Evolutionary conservation across 1,140 invertebrate species (phyloP), one percentile per base, ranked within the genome.

Genomic region (Lutraria rhynchaena): DNA sequence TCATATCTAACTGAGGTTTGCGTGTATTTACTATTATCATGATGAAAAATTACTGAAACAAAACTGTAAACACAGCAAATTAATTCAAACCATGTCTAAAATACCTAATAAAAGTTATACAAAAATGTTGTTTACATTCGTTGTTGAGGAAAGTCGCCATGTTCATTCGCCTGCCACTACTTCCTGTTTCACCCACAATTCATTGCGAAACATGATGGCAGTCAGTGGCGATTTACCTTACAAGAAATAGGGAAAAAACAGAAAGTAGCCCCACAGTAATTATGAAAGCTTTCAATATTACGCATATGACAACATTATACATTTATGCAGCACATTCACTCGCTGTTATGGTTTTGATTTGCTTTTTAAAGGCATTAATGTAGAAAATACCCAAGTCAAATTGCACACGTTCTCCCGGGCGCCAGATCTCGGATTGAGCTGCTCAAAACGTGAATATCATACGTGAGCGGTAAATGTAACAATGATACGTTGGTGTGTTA

Each of bases 41-140:
- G n/a, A n/a, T n/a, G n/a, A n/a, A n/a, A n/a, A n/a, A n/a, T n/a
- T n/a, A n/a, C n/a, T n/a, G n/a, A n/a, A n/a, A n/a, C n/a, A n/a
- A n/a, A n/a, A n/a, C n/a, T n/a, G n/a, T n/a, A n/a, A n/a, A n/a
- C n/a, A n/a, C n/a, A n/a, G n/a, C n/a, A n/a, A n/a, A n/a, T n/a
- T n/a, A n/a, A n/a, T n/a, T n/a, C n/a, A n/a, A n/a, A n/a, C n/a
- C n/a, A n/a, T n/a, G n/a, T n/a, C n/a, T n/a, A n/a, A n/a, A n/a
- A n/a, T n/a, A n/a, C n/a, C n/a, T n/a, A n/a, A n/a, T n/a, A n/a
- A 41, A 41, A 41, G 5, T 41, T 7, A 41, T 7, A 41, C 4
- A 7, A 29, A 71, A 53, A 71, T 29, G 24, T 71, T 71, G 67
- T 71, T 71, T 71, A 71, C 67, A 53, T 71, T 71, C 41, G 67